Evolutionary conservation across 2,113 vertebrate species (phyloP).

Genomic region (Megatriorchis doriae): DNA sequence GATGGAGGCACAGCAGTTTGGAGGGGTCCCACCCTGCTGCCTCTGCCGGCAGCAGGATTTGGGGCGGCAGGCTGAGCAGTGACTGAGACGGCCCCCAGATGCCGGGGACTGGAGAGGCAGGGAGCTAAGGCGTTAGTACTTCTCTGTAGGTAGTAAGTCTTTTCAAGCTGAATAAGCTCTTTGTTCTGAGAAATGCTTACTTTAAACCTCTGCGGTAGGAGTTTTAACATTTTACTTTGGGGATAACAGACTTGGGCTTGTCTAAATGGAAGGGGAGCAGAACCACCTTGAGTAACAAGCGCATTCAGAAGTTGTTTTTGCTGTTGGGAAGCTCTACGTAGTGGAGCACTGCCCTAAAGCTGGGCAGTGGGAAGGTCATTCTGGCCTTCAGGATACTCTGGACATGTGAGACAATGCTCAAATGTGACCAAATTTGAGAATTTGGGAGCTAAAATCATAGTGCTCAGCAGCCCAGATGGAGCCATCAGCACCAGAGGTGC

Average conservation of each 20-base stretch:
- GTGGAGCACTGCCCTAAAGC: background rate
- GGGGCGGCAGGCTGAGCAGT: slow-evolving; percentile 14
- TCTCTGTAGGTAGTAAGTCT: background rate
- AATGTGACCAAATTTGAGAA: background rate
- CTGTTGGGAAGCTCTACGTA: background rate
- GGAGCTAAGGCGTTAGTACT: background rate
- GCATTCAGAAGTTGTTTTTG: background rate
- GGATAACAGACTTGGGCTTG: background rate
- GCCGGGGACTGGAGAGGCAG: background rate
- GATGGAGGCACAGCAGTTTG: slow-evolving; percentile 46
- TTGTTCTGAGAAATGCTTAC: slow-evolving; percentile 43
- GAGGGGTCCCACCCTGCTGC: slow-evolving; percentile 55
- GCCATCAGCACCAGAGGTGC: background rate
- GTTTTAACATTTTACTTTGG: background rate
- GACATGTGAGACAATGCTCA: background rate
- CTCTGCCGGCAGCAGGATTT: background rate
- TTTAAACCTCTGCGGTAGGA: background rate
- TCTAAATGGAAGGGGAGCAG: background rate
- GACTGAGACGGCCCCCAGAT: slow-evolving; percentile 39
- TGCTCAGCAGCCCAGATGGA: background rate
- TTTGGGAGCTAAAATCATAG: background rate
- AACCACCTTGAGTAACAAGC: background rate
- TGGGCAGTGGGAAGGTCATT: background rate
- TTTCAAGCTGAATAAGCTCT: slow-evolving; percentile 51
- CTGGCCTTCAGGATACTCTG: background rate